Base-by-base conservation (phyloP, 2,888 invertebrate genomes). In the Heliconius cydno region DNA sequence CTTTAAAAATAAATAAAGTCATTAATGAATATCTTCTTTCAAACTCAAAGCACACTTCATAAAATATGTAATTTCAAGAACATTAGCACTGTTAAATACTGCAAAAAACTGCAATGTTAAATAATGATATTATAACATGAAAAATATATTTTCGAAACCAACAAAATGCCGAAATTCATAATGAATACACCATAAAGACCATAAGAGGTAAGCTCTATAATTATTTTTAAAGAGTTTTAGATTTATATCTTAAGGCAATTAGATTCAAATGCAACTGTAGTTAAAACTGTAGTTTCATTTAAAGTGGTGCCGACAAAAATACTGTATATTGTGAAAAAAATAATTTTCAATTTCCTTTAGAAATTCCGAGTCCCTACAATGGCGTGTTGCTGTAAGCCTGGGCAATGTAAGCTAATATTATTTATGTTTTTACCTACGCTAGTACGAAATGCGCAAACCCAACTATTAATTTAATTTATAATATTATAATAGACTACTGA, bases 341-440 rank as follows among this genome's bases (percentile, higher is more conserved):
- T 30, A 7, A 81, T 79, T 79, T 71, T 79, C 13, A 72, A 60
- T 73, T 67, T 34, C 71, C 25, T 86, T 87, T 83, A 88, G 88
- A 80, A 83, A 81, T 82, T 79, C 81, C 74, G 74, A 83, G 70
- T 79, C 76, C 79, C 73, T 82, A 87, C 84, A 84, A 92, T 92
- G 92, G 90, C 92, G 81, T 92, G 92, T 84, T 91, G 91, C 86
- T 90, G 92, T 85, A 90, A 89, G 82, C 82, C 86, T 74, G 87
- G 88, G 68, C 87, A 85, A 87, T 84, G 92, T 91, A 85, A 89
- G 90, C 9, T 28, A 28, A 28, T 28, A 19, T 15, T 65, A 28
- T 6, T 15, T 65, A 28, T 15, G 6, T 65, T 65, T 28, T 65
- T 65, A 28, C 28, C n/a, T n/a, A 52, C 15, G 19, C 52, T 52